Base-by-base conservation (phyloP, 2,797 vertebrate species). In the Argentina silus region DNA sequence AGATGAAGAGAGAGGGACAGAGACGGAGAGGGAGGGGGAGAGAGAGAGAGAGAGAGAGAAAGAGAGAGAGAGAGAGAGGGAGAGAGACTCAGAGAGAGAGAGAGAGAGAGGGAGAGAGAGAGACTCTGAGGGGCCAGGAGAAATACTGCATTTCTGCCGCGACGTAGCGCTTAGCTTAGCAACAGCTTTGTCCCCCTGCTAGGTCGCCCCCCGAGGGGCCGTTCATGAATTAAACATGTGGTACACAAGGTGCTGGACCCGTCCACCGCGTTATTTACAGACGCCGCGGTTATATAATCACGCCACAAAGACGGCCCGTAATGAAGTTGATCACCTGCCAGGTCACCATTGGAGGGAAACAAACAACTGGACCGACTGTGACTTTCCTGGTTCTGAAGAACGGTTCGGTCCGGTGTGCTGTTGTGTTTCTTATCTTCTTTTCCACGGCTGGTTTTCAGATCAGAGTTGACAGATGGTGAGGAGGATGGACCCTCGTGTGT, bases 171-270 rank as follows among this genome's bases (percentile, higher is more conserved):
- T 87, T 84, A 95, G 91, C 98, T 96, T 98, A 97, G 97, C 96
- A 98, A 98, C 97, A 95, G 96, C 95, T 97, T 97, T 96, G 96
- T 96, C 86, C 83, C 87, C 82, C 36, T 3, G 27, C 80, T 74
- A 80, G 84, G 87, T 83, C 72, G 79, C 9, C 90, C 86, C 85
- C 85, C 89, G 82, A 76, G 74, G 88, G 79, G 81, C 93, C 86
- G 85, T 84, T 92, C 85, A 93, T 95, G 93, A 95, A 95, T 94
- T 89, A 94, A 93, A 90, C 88, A 88, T 87, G 71, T 80, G 78
- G 74, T 78, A 92, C 90, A 90, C 89, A 78, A 82, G 91, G 91
- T 91, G 86, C 91, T 85, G 89, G 85, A 92, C 87, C 86, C 79
- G 83, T 86, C 85, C 85, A 88, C 2, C 88, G 89, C 89, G 82